Conservation (phyloP, 2,797 vertebrate species). For the Sphaeramia orbicularis region DNA sequence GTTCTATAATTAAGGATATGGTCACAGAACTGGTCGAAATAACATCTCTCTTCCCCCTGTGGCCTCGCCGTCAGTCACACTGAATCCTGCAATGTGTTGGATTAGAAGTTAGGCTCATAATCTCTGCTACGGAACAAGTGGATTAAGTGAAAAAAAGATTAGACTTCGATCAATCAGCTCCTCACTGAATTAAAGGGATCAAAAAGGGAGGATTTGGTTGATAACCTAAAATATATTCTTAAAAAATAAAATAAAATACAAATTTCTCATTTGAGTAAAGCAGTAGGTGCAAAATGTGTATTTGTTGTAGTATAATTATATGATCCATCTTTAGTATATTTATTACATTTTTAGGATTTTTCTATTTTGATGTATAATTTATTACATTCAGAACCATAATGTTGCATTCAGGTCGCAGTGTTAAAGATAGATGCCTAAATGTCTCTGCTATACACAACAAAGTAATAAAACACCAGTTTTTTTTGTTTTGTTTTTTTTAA, state of each 20-base stretch:
- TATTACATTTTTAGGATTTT: too few relatives aligned
- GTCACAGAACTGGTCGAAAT: background rate
- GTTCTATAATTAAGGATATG: slow-evolving; percentile 1
- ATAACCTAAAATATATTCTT: too few relatives aligned
- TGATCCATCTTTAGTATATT: too few relatives aligned
- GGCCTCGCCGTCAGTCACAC: background rate
- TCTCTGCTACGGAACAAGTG: slow-evolving; percentile 49
- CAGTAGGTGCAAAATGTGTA: too few relatives aligned
- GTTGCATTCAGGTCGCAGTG: too few relatives aligned
- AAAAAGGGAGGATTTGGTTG: background rate
- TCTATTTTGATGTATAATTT: too few relatives aligned
- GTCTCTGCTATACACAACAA: background rate
- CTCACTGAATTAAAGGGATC: slow-evolving; percentile 12
- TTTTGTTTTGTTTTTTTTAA: too few relatives aligned
- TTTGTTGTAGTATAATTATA: too few relatives aligned
- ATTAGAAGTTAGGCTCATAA: slow-evolving; percentile 45
- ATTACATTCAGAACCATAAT: background rate
- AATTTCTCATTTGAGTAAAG: too few relatives aligned
- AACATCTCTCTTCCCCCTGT: background rate
- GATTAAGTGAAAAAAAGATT: slow-evolving; percentile 65
- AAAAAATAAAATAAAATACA: background rate
- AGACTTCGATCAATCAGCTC: slow-evolving; percentile 31
- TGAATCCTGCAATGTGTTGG: slow-evolving; percentile 6
- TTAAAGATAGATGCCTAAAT: background rate
- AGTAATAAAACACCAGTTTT: background rate